Evolutionary conservation across 2,113 vertebrate species (phyloP), one percentile per base, ranked within the genome.

Genomic region (Porphyrio hochstetteri): DNA sequence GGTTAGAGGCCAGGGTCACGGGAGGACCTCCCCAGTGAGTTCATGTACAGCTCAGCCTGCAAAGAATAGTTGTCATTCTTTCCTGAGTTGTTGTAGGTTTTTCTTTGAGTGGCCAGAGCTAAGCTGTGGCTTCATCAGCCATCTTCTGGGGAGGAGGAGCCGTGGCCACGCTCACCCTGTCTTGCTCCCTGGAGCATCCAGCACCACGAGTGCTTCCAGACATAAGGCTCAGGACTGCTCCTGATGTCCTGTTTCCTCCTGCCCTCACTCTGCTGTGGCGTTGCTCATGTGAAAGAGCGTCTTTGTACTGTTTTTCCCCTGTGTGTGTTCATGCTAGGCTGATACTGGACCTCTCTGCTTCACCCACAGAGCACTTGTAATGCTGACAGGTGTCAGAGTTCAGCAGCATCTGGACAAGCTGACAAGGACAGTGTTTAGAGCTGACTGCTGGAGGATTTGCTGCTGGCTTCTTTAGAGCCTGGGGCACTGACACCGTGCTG

Each of bases 201-300:
- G 56, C 42, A 55, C 55, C 11, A 17, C 3, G 25, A 87, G 6
- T 75, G 17, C 25, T 84, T 92, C 42, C 70, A 82, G 81, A 59
- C 63, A 27, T 20, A 25, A 50, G n/a, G 16, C 60, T 75, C 31
- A 44, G 46, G 28, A 35, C 65, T 67, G 46, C 25, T 86, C 16
- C 60, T 61, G 25, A 14, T 69, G 27, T 74, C 17, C 27, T 1
- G 2, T 67, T 78, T 48, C 56, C 27, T 70, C 23, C 28, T 83
- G 8, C 24, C 18, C 38, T 82, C 4, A 0, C 28, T 78, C 40
- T 0, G 0, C n/a, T 87, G 0, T 31, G 46, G 46, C 84, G 46
- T 85, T 1, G 0, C 46, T 82, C 28, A 25, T 18, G 44, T 38
- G 52, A 55, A 87, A 13, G 38, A 35, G 29, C 5, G 31, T 80